Conservation (phyloP, 2,113 vertebrate species). For the Climacteris rufus region DNA sequence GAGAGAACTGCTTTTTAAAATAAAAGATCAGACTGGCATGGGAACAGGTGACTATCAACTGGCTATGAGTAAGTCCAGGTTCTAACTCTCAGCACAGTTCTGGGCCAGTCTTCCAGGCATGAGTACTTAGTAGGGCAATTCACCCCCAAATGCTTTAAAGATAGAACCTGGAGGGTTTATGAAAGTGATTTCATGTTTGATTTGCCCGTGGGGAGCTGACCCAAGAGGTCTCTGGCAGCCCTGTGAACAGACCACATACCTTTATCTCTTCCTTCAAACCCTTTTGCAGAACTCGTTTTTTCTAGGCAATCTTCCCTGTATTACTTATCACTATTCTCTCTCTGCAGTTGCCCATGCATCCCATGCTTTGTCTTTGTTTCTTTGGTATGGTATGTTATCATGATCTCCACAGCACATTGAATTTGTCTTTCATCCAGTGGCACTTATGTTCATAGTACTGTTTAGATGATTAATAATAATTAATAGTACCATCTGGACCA, state of each 20-base stretch:
- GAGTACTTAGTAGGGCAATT: neutral
- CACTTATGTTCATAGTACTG: neutral
- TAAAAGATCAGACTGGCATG: neutral
- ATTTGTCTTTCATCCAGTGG: neutral
- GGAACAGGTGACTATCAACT: neutral
- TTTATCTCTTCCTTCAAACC: slow-evolving; percentile 21
- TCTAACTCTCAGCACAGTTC: neutral
- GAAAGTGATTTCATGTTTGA: slow-evolving; percentile 11
- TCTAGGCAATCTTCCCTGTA: neutral
- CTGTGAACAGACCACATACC: neutral
- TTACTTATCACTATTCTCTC: neutral
- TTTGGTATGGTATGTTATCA: neutral
- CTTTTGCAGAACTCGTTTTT: neutral
- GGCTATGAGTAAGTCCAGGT: neutral
- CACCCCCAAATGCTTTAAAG: slow-evolving; percentile 15
- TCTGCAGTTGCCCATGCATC: neutral
- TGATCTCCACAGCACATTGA: neutral
- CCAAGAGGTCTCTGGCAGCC: neutral
- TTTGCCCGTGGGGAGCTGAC: slow-evolving; percentile 23
- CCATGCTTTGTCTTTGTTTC: neutral
- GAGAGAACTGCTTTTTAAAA: neutral
- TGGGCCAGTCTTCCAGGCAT: neutral
- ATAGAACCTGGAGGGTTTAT: neutral
- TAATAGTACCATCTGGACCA: slow-evolving; percentile 18
- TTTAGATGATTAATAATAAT: slow-evolving; percentile 16